Evolutionary conservation across 2,113 vertebrate genomes (phyloP).

Genomic region (Jaculus jaculus): DNA sequence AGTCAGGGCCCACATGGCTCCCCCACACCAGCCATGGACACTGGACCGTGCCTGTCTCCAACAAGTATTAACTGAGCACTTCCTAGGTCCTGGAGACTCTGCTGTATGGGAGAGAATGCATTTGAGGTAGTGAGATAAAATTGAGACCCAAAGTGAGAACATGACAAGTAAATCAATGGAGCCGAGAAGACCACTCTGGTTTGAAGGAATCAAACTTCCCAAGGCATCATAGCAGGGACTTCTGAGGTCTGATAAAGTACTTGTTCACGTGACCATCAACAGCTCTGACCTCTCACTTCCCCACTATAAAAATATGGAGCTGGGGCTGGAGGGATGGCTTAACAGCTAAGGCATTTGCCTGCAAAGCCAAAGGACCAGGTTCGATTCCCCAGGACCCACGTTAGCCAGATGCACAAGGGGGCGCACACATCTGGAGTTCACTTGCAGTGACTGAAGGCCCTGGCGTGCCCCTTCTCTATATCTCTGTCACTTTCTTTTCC

Average conservation of each 20-base stretch:
- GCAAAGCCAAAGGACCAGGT: too few species aligned
- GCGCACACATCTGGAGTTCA: too few species aligned
- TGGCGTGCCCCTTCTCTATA: too few species aligned
- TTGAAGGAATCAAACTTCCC: neutral
- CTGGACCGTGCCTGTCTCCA: neutral
- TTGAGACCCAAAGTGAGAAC: neutral
- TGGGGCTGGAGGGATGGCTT: too few species aligned
- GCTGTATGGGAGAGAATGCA: neutral
- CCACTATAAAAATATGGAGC: neutral
- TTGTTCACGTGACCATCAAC: neutral
- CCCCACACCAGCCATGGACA: neutral
- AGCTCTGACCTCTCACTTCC: neutral
- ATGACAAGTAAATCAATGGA: neutral
- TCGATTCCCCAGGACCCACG: too few species aligned
- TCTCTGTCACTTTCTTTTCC: too few species aligned
- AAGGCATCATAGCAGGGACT: neutral
- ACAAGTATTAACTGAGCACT: neutral
- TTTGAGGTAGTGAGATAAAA: rapidly evolving
- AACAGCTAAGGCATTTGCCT: too few species aligned
- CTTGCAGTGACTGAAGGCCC: too few species aligned
- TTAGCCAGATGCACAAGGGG: too few species aligned
- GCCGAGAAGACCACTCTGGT: neutral
- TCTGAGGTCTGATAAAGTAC: neutral
- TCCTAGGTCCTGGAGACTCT: neutral
- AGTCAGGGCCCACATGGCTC: too few species aligned